Evolutionary conservation across 2,888 invertebrate species (phyloP), one percentile per base, ranked within the genome.

Genomic region (Xylocampa areola): DNA sequence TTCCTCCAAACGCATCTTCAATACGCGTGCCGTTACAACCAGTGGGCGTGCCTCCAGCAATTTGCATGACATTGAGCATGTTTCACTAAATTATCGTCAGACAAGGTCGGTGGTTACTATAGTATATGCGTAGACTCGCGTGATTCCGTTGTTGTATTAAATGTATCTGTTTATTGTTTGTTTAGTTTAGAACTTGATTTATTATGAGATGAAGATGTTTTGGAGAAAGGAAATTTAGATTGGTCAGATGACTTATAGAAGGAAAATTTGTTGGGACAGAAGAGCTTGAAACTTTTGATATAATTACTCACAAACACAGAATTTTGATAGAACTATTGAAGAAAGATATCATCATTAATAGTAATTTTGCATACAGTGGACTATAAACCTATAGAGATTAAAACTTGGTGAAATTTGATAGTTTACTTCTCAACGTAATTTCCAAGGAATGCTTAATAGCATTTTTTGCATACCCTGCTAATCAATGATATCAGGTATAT

Each of bases 21-120:
- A 23, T 37, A 37, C 47, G 39, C 29, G 23, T 65, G 19, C 72
- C 41, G 60, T 67, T 72, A 66, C 50, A 50, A 72, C 72, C 59
- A 49, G 68, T 72, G 41, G 66, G 66, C 66, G 68, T 67, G 66
- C 49, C 21, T 16, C 17, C 5, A 33, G 35, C 67, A 69, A 65
- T 69, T 75, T 66, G 50, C 76, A 59, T 65, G 79, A 69, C 78
- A 69, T 73, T 78, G 78, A 59, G 50, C 30, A 48, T 64, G 73
- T 60, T 76, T 76, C 58, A 66, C 69, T 44, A 76, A 77, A 76
- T 76, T 77, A 77, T 77, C 75, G 52, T 47, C 32, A 49, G 51
- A 47, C 76, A 78, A 76, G 76, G 76, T 58, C 78, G 51, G 27
- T 10, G 37, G 27, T 39, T 33, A 40, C 32, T 23, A 33, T 41